Base-by-base conservation (phyloP, 2,113 vertebrate genomes). In the Petroica traversi region DNA sequence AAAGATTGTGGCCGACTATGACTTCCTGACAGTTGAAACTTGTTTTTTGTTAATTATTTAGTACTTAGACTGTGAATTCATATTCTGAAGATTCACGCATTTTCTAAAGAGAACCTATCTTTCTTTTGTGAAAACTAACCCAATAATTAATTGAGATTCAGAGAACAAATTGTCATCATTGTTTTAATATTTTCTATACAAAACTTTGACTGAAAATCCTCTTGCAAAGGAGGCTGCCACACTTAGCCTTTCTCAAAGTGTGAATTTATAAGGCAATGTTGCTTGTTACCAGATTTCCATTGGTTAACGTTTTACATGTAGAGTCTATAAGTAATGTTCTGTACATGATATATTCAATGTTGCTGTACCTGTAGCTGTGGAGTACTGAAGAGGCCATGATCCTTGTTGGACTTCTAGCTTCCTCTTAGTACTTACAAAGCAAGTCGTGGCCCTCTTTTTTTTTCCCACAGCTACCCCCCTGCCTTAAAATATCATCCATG, bases 291-390 rank as follows among this genome's bases (percentile, higher is more conserved):
- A 84, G 85, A 78, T 88, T 94, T 95, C 94, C 94, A 86, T 74
- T 15, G 86, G 80, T 95, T 95, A 90, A 90, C 34, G 2, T 96
- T 96, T 96, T 96, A 80, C 94, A 73, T 93, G 95, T 95, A 90
- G 89, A 95, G 88, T 94, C 96, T 93, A 14, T 73, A 62, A 92
- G 85, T 80, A 93, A 94, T 83, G 94, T 93, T 94, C 76, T 94
- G 95, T 97, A 96, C 92, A 66, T 92, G 62, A 64, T 88, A 73
- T 93, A 88, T 63, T 88, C 85, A 74, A 34, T 90, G 85, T 96
- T 93, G 75, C 89, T 96, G 94, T 95, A 95, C 88, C 68, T 85
- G 88, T 80, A 88, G 94, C 92, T 96, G 92, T 80, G 94, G 94
- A 93, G 88, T 83, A 96, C 92, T 67, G 82, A 94, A 93, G 96